phyloP scores from a whole-genome alignment of 2,797 vertebrate species.

The Enteromius afrohamiltoni region DNA sequence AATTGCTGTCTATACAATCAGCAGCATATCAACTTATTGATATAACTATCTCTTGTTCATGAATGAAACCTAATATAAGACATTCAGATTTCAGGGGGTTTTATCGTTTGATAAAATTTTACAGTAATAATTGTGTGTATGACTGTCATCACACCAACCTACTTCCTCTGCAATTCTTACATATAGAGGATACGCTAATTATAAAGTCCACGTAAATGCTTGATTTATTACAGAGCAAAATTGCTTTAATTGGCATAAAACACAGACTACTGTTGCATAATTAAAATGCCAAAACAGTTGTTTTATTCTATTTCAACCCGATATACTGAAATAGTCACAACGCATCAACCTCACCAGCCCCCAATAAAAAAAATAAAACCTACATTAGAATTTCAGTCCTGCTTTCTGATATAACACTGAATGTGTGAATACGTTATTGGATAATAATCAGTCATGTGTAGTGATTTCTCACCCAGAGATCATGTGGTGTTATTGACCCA shows the following conservation, averaged over 20 bases:
- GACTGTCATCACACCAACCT: no score
- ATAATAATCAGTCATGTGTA: constrained; percentile 5
- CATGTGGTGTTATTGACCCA: not conserved
- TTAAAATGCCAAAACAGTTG: not conserved
- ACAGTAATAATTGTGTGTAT: not conserved
- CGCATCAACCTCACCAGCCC: not conserved
- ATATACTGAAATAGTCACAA: not conserved
- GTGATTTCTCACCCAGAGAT: constrained; percentile 4
- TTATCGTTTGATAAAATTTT: constrained; percentile 1
- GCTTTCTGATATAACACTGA: not conserved
- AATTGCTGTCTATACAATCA: not conserved
- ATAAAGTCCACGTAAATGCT: not conserved
- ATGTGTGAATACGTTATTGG: not conserved
- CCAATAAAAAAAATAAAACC: not conserved
- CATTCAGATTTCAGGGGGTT: not conserved
- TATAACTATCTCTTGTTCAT: not conserved
- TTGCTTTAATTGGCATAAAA: not conserved
- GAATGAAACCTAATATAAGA: not conserved
- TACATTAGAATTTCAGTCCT: not conserved
- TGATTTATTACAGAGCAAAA: not conserved
- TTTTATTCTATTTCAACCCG: not conserved
- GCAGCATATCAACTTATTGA: no score
- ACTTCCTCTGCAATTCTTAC: not conserved
- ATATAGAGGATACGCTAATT: not conserved
- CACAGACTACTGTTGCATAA: not conserved